A percentile compares a stretch with the other conserved stretches of the same genome.
Evolutionary conservation across 2,113 vertebrate species (phyloP).

Genomic region (Erythrolamprus reginae): DNA sequence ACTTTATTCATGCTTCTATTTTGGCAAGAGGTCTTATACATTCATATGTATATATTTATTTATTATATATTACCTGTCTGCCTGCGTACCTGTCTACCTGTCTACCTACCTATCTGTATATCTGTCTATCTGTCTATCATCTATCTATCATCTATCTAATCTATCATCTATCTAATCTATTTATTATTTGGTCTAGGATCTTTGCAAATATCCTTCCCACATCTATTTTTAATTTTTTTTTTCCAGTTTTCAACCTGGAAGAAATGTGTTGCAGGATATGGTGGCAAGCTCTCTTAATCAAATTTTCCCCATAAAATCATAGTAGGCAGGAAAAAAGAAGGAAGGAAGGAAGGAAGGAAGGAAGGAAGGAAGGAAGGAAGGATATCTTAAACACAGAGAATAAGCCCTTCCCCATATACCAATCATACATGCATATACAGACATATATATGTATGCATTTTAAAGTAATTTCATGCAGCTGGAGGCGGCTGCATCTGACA

Average conservation of each 20-base stretch:
- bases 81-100: rapidly evolving
- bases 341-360: too few species aligned
- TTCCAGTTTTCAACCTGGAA: neutral
- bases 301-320: neutral
- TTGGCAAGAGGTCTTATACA: neutral
- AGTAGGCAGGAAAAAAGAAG: neutral
- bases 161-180: neutral
- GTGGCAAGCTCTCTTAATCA: neutral
- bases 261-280: too few species aligned
- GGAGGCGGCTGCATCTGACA: neutral
- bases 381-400: neutral
- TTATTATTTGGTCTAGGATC: neutral
- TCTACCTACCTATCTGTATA: rapidly evolving
- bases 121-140: too few species aligned
- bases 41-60: too few species aligned
- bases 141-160: too few species aligned
- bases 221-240: neutral
- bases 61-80: neutral
- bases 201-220: neutral
- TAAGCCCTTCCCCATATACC: neutral
- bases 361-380: neutral
- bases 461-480: constrained; percentile 16
- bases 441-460: neutral
- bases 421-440: neutral
- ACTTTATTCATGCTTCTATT: neutral